Conservation (phyloP, 2,797 vertebrate genomes). For the Pseudochirops cupreus region DNA sequence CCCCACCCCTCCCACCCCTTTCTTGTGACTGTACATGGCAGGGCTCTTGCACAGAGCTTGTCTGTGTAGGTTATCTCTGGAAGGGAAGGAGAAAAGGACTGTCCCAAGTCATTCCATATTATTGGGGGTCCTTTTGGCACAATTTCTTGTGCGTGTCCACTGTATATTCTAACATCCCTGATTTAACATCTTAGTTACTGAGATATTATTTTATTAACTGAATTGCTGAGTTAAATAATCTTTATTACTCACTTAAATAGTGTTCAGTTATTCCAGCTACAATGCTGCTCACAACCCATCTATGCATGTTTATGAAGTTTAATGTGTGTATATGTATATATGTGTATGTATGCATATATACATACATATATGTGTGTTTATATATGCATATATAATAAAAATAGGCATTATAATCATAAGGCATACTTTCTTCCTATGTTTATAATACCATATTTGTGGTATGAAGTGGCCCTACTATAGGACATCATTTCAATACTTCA, state of each 20-base stretch:
- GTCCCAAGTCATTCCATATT: background rate
- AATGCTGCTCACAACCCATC: background rate
- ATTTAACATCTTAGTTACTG: background rate
- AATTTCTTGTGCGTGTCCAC: background rate
- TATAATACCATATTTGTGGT: background rate
- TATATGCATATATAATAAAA: background rate
- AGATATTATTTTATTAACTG: background rate
- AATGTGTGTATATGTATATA: background rate
- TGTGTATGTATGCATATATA: background rate
- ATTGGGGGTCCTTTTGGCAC: background rate
- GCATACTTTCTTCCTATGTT: background rate
- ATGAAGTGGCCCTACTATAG: background rate
- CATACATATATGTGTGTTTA: too few species aligned
- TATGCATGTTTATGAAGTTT: background rate
- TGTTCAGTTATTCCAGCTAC: background rate
- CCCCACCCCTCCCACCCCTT: too few species aligned
- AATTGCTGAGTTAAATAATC: too few species aligned
- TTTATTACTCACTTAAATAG: too few species aligned
- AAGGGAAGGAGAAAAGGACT: background rate
- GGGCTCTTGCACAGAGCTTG: background rate
- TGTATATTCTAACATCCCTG: background rate
- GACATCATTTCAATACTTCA: background rate
- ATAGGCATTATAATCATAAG: background rate
- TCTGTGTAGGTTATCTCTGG: background rate
- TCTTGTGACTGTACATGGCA: background rate